A percentile compares a stretch with the other conserved stretches of the same genome.
These are phyloP conservation scores for Caenorhabditis sp. DNA, from an alignment of 2,888 invertebrate species.

Conservation along the genomic window DNA sequence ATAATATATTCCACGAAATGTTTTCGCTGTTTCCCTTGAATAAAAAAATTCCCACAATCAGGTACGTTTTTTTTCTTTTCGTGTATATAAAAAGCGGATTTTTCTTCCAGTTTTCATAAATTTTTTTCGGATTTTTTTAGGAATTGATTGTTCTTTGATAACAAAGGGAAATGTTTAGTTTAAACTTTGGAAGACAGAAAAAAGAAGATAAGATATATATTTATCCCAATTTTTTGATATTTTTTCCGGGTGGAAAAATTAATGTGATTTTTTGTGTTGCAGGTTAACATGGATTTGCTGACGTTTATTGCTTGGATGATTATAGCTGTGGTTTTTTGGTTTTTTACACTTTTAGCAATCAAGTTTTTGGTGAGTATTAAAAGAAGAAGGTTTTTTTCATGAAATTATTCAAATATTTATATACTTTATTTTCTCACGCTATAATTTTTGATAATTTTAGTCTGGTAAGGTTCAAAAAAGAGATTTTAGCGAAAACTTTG, in stretches of 20 bases:
- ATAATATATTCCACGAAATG: background rate
- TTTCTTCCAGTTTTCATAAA: background rate
- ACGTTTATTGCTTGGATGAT: constrained; percentile 22
- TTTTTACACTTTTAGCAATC: constrained; percentile 30
- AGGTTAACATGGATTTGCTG: constrained; percentile 37
- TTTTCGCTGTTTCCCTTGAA: background rate
- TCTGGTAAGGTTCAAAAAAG: no score
- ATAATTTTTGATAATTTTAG: no score
- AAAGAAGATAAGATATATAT: background rate
- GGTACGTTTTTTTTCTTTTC: background rate
- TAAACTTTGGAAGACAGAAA: background rate
- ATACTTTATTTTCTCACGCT: no score
- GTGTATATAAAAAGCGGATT: background rate
- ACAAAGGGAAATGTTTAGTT: background rate
- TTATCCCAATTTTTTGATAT: background rate
- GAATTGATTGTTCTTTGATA: background rate
- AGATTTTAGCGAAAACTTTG: no score
- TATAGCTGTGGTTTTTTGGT: constrained; percentile 16
- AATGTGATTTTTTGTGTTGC: constrained; percentile 1
- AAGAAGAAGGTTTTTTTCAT: no score
- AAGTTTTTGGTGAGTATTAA: constrained; percentile 13
- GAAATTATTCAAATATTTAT: no score
- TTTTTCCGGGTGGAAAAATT: background rate
- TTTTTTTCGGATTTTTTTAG: background rate
- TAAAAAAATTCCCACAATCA: background rate